Evolutionary conservation across 2,113 vertebrate species (phyloP), one percentile per base, ranked within the genome.

Genomic region (Hydropotes inermis): DNA sequence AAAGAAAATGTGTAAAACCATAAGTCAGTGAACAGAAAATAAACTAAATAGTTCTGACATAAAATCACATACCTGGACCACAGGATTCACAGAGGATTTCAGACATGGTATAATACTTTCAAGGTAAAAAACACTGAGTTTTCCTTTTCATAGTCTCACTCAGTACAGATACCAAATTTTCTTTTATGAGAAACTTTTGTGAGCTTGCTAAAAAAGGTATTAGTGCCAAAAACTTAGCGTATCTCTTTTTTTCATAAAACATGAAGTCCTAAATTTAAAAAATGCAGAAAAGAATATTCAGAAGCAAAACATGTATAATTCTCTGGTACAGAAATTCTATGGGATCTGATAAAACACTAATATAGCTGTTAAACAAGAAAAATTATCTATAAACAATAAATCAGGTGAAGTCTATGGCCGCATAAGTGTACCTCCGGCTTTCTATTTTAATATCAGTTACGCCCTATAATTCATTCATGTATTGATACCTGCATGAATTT

Each of bases 251-350:
- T 98, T 99, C 99, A 98, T 99, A 99, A 98, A 99, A 99, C 99
- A 99, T 99, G 98, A 99, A 99, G 97, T 99, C 99, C 99, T 99
- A 97, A 52, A 94, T 13, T 52, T 90, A 97, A 97, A 97, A 76
- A 83, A 47, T 13, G 97, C 43, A 96, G 2, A 94, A n/a, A 85
- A 83, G 11, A 60, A n/a, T 67, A 93, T 93, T 96, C 61, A 82
- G 54, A 9, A 54, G 39, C 39, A 84, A 84, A 78, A 43, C 33
- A 85, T 39, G 17, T 19, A 89, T 15, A 79, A 27, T 58, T 82
- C 14, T 93, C 27, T 43, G 27, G 61, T 55, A 52, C 13, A 91
- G 36, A 82, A 58, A 94, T 64, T n/a, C 2, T 50, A 93, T 82
- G 17, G 17, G 30, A 67, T 92, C 15, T 50, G 45, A 57, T 50